A percentile compares a stretch with the other conserved stretches of the same genome.
These are phyloP conservation scores for Tautogolabrus adspersus DNA, from an alignment of 2,113 vertebrate species.

Conservation along the genomic window DNA sequence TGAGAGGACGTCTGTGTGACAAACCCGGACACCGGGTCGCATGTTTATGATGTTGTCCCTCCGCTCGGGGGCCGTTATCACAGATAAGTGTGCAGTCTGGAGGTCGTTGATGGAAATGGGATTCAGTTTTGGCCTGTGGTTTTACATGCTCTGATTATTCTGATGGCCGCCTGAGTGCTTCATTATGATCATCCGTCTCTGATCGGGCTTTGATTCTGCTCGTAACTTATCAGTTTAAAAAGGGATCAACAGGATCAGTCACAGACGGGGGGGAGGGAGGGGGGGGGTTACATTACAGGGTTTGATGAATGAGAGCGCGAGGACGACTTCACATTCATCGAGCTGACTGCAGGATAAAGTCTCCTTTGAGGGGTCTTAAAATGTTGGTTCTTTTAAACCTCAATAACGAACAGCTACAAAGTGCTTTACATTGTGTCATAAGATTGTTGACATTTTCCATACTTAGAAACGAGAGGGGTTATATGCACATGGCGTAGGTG, in stretches of 20 bases:
- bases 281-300: conserved; percentile 18
- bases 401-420: too few species aligned
- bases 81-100: conserved; percentile 63
- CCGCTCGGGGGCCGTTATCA: conserved; percentile 62
- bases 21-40: conserved; percentile 71
- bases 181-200: conserved; percentile 67
- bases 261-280: conserved; percentile 24
- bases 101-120: conserved; percentile 67
- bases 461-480: too few species aligned
- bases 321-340: conserved; percentile 50
- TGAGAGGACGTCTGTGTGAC: conserved; percentile 74
- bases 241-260: conserved; percentile 50
- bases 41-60: conserved; percentile 79
- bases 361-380: too few species aligned
- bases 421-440: too few species aligned
- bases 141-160: conserved; percentile 67
- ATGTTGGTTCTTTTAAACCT: too few species aligned
- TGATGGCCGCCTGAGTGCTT: conserved; percentile 72
- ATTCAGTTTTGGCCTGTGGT: conserved; percentile 55
- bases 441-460: too few species aligned
- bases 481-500: too few species aligned
- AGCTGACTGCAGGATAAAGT: not conserved
- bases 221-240: conserved; percentile 70
- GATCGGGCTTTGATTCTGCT: conserved; percentile 61
- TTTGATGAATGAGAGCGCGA: conserved; percentile 39